phyloP scores from a whole-genome alignment of 2,113 vertebrate genomes.

The Capricornis sumatraensis region DNA sequence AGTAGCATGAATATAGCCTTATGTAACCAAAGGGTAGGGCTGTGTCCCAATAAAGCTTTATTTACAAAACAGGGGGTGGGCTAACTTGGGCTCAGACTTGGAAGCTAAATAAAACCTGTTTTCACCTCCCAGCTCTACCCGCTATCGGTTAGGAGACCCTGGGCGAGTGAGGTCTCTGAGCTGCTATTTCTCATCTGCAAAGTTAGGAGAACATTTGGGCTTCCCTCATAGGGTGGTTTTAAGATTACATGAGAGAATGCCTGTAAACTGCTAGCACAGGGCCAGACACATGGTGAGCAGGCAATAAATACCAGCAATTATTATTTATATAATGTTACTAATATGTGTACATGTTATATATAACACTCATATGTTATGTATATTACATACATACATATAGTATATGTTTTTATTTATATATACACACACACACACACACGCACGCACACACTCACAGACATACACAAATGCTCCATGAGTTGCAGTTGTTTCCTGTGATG shows the following conservation, averaged over 20 bases:
- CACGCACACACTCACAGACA: background rate
- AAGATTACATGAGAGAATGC: background rate
- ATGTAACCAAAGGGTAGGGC: background rate
- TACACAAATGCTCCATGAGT: background rate
- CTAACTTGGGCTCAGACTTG: background rate
- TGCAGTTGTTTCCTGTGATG: background rate
- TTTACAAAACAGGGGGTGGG: background rate
- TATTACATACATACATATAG: background rate
- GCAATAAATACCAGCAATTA: background rate
- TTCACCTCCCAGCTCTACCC: background rate
- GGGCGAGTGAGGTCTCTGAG: background rate
- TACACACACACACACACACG: rapidly evolving
- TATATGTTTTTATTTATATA: too few relatives aligned
- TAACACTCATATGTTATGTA: background rate
- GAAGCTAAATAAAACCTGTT: background rate
- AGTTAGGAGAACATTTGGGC: background rate
- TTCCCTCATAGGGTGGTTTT: background rate
- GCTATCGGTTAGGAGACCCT: too few relatives aligned
- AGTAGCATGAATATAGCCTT: background rate
- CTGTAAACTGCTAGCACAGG: background rate
- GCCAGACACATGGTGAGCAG: background rate
- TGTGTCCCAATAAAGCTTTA: background rate
- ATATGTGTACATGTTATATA: background rate
- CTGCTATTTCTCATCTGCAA: background rate
- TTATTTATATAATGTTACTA: background rate